Evolutionary conservation across 2,888 invertebrate genomes (phyloP).

Genomic region (Polyommatus iphigenia): DNA sequence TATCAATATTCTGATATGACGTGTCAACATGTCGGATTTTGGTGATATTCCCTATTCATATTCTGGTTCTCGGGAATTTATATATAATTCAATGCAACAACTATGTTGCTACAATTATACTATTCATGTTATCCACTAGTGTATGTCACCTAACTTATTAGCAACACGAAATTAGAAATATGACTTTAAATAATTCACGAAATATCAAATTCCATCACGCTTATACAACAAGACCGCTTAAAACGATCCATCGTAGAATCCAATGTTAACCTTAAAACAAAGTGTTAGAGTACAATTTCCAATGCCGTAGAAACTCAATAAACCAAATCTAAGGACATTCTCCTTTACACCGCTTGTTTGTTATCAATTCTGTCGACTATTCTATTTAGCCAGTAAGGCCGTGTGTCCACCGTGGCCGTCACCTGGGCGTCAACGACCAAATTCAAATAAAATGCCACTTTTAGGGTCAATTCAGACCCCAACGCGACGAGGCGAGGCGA

Average conservation of each 20-base stretch:
- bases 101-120: background rate
- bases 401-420: no score
- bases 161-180: constrained; percentile 17
- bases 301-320: background rate
- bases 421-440: no score
- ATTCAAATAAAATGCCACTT: no score
- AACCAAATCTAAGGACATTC: constrained; percentile 30
- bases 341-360: constrained; percentile 34
- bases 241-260: background rate
- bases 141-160: background rate
- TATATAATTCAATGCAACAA: background rate
- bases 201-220: constrained; percentile 32
- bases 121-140: background rate
- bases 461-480: no score
- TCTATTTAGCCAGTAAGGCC: constrained; percentile 31
- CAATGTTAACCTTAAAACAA: background rate
- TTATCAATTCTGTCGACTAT: constrained; percentile 35
- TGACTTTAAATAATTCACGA: constrained; percentile 7
- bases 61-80: no score
- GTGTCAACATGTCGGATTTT: no score
- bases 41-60: no score
- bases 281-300: no score
- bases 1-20: no score
- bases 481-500: no score
- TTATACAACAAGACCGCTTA: background rate